Base-by-base conservation (phyloP, 2,888 invertebrate species). In the Pyrochroa serraticornis region DNA sequence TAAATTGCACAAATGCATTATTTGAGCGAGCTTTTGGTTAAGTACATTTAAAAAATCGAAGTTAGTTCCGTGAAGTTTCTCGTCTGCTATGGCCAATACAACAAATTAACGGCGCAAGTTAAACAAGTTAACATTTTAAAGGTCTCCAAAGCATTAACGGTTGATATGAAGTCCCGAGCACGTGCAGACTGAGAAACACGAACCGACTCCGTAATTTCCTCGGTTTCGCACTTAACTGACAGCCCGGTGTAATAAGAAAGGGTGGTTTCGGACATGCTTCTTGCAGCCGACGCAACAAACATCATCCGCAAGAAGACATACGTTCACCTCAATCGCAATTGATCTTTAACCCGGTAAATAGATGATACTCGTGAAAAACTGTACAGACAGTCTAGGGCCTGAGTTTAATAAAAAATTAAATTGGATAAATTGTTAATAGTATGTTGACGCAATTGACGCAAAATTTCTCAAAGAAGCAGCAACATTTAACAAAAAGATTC, bases 171-270 rank as follows among this genome's bases (percentile, higher is more conserved):
- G 51, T 51, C 51, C 36, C 47, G 41, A 52, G 62, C 67, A 65
- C 66, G 65, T 65, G 61, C 63, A 47, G 55, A 47, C 54, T 42
- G 37, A 46, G 61, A 46, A 58, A 67, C 67, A 64, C 63, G 63
- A 62, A 62, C 54, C 41, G 67, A 67, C 67, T 67, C 58, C 61
- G 62, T 65, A 67, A 67, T 67, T 67, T 61, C 54, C 57, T 22
- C 59, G 41, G 58, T 62, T 65, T 62, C 54, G 56, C 57, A 60
- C 58, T 52, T 53, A 64, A 67, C 63, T 65, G 65, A 64, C 65
- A 65, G 61, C 58, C 45, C 50, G 45, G 38, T 60, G 60, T 64
- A 65, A 64, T 67, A 65, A 65, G 62, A 56, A 66, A 44, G 22
- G 22, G 22, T 22, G 22, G 8, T 44, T 31, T 48, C 51, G 50